phyloP scores from a whole-genome alignment of 1,140 invertebrate species.

The Drosophila busckii region DNA sequence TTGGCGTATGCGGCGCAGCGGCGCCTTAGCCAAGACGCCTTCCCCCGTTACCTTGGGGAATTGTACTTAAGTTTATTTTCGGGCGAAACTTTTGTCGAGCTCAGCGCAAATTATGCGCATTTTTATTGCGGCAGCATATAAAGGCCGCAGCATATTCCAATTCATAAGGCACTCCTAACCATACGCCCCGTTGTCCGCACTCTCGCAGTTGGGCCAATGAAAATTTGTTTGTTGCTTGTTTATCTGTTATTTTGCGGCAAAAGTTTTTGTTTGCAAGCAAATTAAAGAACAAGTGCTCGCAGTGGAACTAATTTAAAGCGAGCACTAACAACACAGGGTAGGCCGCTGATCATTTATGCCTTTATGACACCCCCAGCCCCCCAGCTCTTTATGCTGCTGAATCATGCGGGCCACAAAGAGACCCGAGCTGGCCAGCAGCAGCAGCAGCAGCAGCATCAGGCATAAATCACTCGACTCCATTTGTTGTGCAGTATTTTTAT shows the following conservation, averaged over 20 bases:
- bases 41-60: slow-evolving; percentile 27
- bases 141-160: too few species aligned
- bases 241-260: slow-evolving; percentile 35
- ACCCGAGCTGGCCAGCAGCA: background rate
- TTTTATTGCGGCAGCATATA: slow-evolving; percentile 47
- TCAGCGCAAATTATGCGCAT: slow-evolving; percentile 66
- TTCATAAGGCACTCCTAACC: too few species aligned
- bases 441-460: background rate
- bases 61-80: slow-evolving; percentile 67
- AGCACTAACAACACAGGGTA: slow-evolving; percentile 1
- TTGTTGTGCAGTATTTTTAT: slow-evolving; percentile 59
- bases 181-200: slow-evolving; percentile 12
- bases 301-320: slow-evolving; percentile 44
- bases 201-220: too few species aligned
- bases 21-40: slow-evolving; percentile 11
- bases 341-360: slow-evolving; percentile 44
- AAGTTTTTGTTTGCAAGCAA: slow-evolving; percentile 54
- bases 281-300: slow-evolving; percentile 36
- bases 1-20: slow-evolving; percentile 27
- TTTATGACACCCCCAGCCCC: slow-evolving; percentile 20
- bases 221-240: slow-evolving; percentile 37
- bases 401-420: slow-evolving; percentile 18
- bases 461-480: slow-evolving; percentile 44
- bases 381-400: slow-evolving; percentile 34
- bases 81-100: slow-evolving; percentile 47